These are phyloP conservation scores for Saccostrea glomerata DNA, from an alignment of 1,140 invertebrate species.

Conservation along the genomic window DNA sequence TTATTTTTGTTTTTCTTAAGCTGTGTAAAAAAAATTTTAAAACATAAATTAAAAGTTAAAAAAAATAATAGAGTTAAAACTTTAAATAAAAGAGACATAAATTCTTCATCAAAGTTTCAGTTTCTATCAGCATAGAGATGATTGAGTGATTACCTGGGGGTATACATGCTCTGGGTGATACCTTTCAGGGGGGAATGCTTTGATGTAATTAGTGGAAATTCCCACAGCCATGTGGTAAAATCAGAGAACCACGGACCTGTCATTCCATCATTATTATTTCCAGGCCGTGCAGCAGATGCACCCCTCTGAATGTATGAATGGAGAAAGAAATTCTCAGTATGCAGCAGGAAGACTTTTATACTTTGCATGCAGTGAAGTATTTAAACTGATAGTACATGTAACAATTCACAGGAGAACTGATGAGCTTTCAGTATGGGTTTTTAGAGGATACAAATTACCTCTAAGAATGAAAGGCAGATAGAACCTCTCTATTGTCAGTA, in stretches of 20 bases:
- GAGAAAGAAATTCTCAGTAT: too few species aligned
- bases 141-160: background rate
- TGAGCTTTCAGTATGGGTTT: background rate
- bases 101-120: too few species aligned
- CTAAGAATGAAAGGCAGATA: background rate
- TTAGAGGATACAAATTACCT: background rate
- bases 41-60: too few species aligned
- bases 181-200: background rate
- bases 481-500: background rate
- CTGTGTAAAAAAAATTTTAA: too few species aligned
- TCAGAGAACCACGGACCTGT: background rate
- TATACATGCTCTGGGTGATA: background rate
- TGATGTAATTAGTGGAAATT: conserved; percentile 9
- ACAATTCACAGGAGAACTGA: background rate
- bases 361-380: too few species aligned
- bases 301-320: too few species aligned
- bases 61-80: too few species aligned
- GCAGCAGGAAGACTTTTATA: too few species aligned
- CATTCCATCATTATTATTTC: background rate
- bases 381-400: too few species aligned
- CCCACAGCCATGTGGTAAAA: background rate
- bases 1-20: too few species aligned
- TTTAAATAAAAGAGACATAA: too few species aligned
- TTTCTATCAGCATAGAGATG: background rate
- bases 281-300: too few species aligned